Evolutionary conservation across 2,888 invertebrate species (phyloP).

Genomic region (Limnephilus rhombicus): DNA sequence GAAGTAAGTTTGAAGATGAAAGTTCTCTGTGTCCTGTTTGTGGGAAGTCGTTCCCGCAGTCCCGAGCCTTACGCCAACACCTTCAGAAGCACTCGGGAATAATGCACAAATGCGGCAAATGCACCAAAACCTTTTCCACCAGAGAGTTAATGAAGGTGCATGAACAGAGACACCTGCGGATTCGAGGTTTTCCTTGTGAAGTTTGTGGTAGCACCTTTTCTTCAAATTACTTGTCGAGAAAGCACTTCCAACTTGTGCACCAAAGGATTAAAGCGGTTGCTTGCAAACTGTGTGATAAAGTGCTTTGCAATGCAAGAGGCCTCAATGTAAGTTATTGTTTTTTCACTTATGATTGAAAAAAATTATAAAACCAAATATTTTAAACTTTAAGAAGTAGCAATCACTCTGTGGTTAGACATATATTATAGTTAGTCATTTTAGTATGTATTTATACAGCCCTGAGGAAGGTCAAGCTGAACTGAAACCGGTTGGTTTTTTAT

Average conservation of each 20-base stretch:
- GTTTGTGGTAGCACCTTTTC: conserved; percentile 51
- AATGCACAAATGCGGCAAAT: conserved; percentile 49
- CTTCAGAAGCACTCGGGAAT: conserved; percentile 52
- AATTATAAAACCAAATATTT: background rate
- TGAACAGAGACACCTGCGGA: conserved; percentile 42
- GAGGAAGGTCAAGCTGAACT: too few species aligned
- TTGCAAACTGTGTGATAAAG: conserved; percentile 49
- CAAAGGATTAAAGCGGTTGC: conserved; percentile 48
- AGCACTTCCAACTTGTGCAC: conserved; percentile 50
- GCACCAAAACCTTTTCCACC: conserved; percentile 49
- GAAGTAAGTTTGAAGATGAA: conserved; percentile 52
- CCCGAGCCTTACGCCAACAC: conserved; percentile 45
- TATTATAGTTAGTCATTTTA: too few species aligned
- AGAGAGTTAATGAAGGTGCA: conserved; percentile 49
- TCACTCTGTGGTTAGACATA: too few species aligned
- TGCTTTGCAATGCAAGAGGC: conserved; percentile 44
- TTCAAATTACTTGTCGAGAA: conserved; percentile 45
- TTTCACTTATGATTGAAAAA: background rate
- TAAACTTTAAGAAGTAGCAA: background rate
- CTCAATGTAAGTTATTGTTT: conserved; percentile 41
- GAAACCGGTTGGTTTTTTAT: too few species aligned
- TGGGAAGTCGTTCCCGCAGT: conserved; percentile 44
- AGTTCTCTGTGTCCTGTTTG: conserved; percentile 53
- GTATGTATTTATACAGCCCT: too few species aligned
- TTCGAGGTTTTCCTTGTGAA: conserved; percentile 49